Evolutionary conservation across 2,888 invertebrate genomes (phyloP).

Genomic region (Brachylomia viminalis): DNA sequence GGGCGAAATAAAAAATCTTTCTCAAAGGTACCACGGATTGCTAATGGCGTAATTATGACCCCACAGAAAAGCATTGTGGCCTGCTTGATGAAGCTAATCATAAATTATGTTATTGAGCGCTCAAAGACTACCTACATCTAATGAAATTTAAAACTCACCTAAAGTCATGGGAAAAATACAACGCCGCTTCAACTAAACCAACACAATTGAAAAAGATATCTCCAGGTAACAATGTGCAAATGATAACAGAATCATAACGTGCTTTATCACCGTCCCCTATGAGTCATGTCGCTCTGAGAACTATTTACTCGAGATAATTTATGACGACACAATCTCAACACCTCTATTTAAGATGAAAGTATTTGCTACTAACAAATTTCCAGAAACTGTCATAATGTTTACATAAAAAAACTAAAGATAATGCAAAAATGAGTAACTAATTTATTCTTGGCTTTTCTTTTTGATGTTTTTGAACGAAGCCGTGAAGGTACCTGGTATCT

Average conservation of each 20-base stretch:
- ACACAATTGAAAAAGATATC: conserved; percentile 9
- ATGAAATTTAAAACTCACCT: neutral
- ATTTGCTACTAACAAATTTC: conserved; percentile 35
- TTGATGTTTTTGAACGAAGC: conserved; percentile 6
- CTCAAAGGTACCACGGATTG: neutral
- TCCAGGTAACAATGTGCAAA: conserved; percentile 25
- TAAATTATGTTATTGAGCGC: neutral
- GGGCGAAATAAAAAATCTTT: neutral
- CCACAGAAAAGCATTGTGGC: neutral
- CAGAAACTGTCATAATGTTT: conserved; percentile 38
- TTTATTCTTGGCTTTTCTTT: conserved; percentile 6
- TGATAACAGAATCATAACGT: conserved; percentile 47
- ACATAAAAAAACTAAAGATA: neutral
- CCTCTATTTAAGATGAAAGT: conserved; percentile 38
- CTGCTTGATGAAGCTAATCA: neutral
- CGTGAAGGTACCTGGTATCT: conserved; percentile 8
- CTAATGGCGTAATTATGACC: neutral
- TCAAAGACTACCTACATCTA: neutral
- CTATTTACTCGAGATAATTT: conserved; percentile 33
- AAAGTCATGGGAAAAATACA: neutral
- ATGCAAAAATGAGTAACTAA: neutral
- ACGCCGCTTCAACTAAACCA: neutral
- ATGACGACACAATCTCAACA: conserved; percentile 30
- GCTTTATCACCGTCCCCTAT: conserved; percentile 40
- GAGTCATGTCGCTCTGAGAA: conserved; percentile 44